Percentiles rank a stretch among this genome's conserved stretches.
phyloP scores from a whole-genome alignment of 2,113 vertebrate species.

The Perca flavescens region DNA sequence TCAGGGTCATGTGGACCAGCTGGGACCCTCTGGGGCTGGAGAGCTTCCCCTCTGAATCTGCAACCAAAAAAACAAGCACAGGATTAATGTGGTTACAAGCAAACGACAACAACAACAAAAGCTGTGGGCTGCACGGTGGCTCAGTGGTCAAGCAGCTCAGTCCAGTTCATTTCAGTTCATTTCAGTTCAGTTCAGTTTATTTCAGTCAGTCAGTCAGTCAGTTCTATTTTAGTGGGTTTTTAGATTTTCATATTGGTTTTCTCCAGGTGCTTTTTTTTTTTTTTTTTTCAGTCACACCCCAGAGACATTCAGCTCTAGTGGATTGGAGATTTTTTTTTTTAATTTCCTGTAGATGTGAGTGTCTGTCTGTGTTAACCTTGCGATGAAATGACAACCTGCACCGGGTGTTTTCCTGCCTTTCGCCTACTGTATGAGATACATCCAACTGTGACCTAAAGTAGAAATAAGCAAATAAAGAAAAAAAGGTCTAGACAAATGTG shows the following conservation, averaged over 20 bases:
- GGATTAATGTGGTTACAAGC: conserved; percentile 6
- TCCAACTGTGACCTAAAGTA: conserved; percentile 16
- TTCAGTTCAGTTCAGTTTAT: not conserved
- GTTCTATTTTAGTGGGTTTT: not conserved
- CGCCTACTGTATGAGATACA: conserved; percentile 4
- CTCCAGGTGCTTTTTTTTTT: conserved; percentile 1
- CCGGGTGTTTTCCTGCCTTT: conserved; percentile 6
- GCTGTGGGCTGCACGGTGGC: not conserved
- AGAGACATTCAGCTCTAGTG: conserved; percentile 5
- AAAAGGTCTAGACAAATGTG: not conserved
- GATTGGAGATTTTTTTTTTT: not conserved
- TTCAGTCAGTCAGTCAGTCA: not conserved
- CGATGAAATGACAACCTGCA: conserved; percentile 1
- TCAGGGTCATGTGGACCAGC: conserved; percentile 85
- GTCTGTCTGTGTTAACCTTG: conserved; percentile 5
- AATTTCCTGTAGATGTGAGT: conserved; percentile 2
- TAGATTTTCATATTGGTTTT: not conserved
- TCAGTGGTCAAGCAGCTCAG: not conserved
- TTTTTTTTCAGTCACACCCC: not conserved
- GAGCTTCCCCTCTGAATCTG: conserved; percentile 84
- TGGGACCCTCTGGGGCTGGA: conserved; percentile 75
- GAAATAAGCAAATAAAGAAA: conserved; percentile 11
- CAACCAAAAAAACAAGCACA: conserved; percentile 32
- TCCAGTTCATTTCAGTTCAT: not conserved
- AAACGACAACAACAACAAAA: not conserved